Evolutionary conservation across 64 coral and sea anemone genomes (phyloP), one percentile per base, ranked within the genome.

Genomic region (Pocillopora verrucosa): DNA sequence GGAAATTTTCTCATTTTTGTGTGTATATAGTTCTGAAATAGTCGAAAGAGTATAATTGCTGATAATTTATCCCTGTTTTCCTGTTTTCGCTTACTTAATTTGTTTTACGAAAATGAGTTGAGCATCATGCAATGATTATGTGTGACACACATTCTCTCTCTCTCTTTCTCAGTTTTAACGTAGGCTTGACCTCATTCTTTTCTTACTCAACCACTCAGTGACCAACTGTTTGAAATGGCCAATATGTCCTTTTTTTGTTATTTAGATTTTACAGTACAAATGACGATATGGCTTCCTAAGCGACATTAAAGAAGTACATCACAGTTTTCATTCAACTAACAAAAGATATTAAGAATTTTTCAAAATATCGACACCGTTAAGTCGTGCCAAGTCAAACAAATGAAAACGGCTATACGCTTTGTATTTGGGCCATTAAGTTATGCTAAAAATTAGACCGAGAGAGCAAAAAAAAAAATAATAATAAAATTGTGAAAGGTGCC

Each of bases 251-350:
- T 30, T 57, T 85, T 22, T 85, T 56, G 64, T 85, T 45, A 83
- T 67, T 83, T 13, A 83, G 61, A 83, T 83, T 83, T 36, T 13
- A 15, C 6, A 69, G 1, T 84, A 61, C 65, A 61, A 84, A 34
- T 38, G 65, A 7, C 41, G 67, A 45, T 68, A 45, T 12, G 25
- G 30, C 58, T 60, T 59, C 30, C 10, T 22, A 34, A 14, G 78
- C 24, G 65, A 70, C 64, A 9, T 20, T 51, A 51, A 2, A 14
- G 24, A 84, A 37, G 51, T 37, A 83, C 45, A 15, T 24, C 24
- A 68, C 41, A 65, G 81, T 84, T 69, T 69, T 56, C 63, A 26
- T 56, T 15, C n/a, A 62, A 30, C 11, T 64, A 58, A 61, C 61
- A 72, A 6, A 20, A 20, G 25, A 83, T 17, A 72, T 41, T 20